Evolutionary conservation across 2,113 vertebrate species (phyloP).

Genomic region (Mugil cephalus): DNA sequence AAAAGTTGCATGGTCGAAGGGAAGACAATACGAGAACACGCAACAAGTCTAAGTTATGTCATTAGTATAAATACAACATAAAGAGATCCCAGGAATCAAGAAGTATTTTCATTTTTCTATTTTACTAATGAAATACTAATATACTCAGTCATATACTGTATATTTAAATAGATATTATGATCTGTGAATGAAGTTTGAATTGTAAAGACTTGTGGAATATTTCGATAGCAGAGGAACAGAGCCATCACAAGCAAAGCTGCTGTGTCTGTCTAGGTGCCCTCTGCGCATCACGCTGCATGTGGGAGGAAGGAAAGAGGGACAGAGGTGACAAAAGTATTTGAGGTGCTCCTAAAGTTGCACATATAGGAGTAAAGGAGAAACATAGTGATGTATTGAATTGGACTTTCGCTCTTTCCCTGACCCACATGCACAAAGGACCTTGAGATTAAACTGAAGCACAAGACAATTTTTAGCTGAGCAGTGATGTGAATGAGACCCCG

Average conservation of each 20-base stretch:
- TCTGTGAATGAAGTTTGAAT: slow-evolving; percentile 8
- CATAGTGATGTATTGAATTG: not conserved
- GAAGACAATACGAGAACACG: too few relatives aligned
- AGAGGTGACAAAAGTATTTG: slow-evolving; percentile 35
- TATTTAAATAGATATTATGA: too few relatives aligned
- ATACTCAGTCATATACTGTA: too few relatives aligned
- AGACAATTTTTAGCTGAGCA: slow-evolving; percentile 5
- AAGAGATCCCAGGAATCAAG: not conserved
- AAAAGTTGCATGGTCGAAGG: too few relatives aligned
- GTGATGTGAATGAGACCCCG: not conserved
- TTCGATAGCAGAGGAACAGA: slow-evolving; percentile 27
- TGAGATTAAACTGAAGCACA: slow-evolving; percentile 2
- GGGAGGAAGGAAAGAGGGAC: not conserved
- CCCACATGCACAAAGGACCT: not conserved
- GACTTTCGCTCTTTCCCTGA: not conserved
- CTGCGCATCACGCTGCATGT: slow-evolving; percentile 46
- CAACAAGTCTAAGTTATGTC: too few relatives aligned
- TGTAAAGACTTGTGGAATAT: not conserved
- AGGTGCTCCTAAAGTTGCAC: slow-evolving; percentile 36
- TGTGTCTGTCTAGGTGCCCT: slow-evolving; percentile 61
- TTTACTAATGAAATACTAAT: too few relatives aligned
- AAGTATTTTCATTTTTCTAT: too few relatives aligned
- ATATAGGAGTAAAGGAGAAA: not conserved
- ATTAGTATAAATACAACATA: not conserved
- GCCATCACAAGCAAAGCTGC: slow-evolving; percentile 47